Conservation (phyloP, 1,140 invertebrate species). For the Gryon sp. region DNA sequence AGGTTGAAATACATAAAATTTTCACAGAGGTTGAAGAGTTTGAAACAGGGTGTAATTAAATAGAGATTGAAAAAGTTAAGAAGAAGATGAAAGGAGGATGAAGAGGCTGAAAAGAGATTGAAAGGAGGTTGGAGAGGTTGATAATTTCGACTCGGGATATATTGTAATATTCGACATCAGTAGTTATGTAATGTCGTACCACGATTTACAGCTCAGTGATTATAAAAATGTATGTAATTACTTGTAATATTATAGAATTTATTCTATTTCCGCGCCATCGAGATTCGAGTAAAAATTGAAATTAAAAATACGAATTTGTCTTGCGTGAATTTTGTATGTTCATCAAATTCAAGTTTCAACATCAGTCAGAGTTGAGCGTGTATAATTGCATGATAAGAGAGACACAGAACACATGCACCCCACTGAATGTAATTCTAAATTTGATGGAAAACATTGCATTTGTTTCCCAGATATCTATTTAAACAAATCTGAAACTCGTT, state of each 20-base stretch:
- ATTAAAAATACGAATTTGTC: constrained; percentile 47
- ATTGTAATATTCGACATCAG: too few species aligned
- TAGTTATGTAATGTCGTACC: too few species aligned
- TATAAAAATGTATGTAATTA: constrained; percentile 27
- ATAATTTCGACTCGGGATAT: too few species aligned
- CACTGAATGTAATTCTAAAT: constrained; percentile 8
- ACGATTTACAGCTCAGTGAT: too few species aligned
- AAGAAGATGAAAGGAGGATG: too few species aligned
- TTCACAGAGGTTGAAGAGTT: too few species aligned
- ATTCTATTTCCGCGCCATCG: constrained; percentile 46
- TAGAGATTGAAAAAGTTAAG: too few species aligned
- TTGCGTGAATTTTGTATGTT: constrained; percentile 51
- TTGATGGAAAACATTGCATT: constrained; percentile 11
- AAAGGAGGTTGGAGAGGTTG: too few species aligned
- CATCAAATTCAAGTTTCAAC: constrained; percentile 30
- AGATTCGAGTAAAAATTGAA: constrained; percentile 41
- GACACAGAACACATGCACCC: not conserved
- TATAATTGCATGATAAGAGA: constrained; percentile 42
- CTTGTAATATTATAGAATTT: constrained; percentile 36
- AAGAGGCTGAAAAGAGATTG: too few species aligned
- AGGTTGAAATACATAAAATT: too few species aligned
- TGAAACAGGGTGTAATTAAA: too few species aligned
- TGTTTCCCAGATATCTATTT: constrained; percentile 5
- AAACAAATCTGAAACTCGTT: too few species aligned
- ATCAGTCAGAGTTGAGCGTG: constrained; percentile 6